Percentiles rank a stretch among this genome's conserved stretches.
These are phyloP conservation scores for Toxotes chatareus DNA, from an alignment of 2,113 vertebrate species.

Conservation along the genomic window DNA sequence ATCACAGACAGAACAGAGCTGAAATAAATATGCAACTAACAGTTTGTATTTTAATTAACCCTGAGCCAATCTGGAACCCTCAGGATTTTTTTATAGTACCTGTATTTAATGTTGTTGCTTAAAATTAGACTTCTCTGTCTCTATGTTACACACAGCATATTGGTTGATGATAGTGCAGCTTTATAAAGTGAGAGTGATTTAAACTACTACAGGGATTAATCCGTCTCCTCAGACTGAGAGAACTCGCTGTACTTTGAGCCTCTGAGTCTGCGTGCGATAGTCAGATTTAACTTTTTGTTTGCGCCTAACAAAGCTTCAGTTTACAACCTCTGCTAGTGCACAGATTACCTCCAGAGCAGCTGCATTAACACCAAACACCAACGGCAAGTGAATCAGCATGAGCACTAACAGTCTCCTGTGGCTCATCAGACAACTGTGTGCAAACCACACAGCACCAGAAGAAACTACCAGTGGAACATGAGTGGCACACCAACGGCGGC, in stretches of 20 bases:
- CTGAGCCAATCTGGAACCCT: slow-evolving; percentile 2
- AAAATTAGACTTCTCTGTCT: slow-evolving; percentile 21
- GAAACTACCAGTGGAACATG: slow-evolving; percentile 11
- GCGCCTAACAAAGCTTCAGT: slow-evolving; percentile 16
- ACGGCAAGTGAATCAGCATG: slow-evolving; percentile 36
- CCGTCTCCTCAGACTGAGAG: slow-evolving; percentile 16
- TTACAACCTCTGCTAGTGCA: slow-evolving; percentile 18
- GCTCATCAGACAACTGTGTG: slow-evolving; percentile 30
- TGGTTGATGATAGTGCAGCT: slow-evolving; percentile 21
- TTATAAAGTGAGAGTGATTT: slow-evolving; percentile 20
- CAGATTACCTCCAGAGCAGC: slow-evolving; percentile 33
- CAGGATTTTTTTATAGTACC: background rate
- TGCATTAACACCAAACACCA: background rate
- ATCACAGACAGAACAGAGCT: slow-evolving; percentile 27
- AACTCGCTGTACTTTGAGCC: slow-evolving; percentile 42
- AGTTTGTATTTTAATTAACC: slow-evolving; percentile 40
- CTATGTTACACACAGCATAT: background rate
- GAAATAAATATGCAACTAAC: slow-evolving; percentile 4
- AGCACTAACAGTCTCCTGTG: slow-evolving; percentile 8
- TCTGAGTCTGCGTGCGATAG: background rate
- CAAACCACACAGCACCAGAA: slow-evolving; percentile 9
- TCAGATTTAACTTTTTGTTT: slow-evolving; percentile 43
- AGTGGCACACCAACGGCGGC: slow-evolving; percentile 15
- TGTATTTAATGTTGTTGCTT: slow-evolving; percentile 41
- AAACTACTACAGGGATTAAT: slow-evolving; percentile 19